Evolutionary conservation across 2,797 vertebrate genomes (phyloP), one percentile per base, ranked within the genome.

Genomic region (Scleropages formosus): DNA sequence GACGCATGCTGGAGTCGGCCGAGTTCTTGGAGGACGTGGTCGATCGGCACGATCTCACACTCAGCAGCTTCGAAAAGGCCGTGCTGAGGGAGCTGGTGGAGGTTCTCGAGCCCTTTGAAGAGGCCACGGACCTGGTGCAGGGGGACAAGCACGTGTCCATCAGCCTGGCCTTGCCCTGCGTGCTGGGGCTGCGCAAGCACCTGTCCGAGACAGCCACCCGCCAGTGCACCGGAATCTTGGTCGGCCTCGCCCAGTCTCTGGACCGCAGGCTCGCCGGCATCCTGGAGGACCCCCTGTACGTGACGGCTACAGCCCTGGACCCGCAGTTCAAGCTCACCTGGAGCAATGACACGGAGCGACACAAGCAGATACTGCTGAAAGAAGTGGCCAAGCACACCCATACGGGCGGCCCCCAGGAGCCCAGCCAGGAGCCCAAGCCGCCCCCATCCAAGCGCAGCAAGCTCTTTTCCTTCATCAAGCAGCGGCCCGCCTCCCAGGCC

Each of bases 241-340:
- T 80, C 27, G 84, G 87, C 79, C 84, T 94, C 67, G 88, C 86
- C 76, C 91, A 91, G 79, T 89, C 91, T 13, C 78, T 92, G 12
- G 91, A 93, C 78, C 86, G 75, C 49, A 84, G 82, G 4, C 84
- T 94, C 22, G 85, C 88, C 16, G 87, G 89, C 8, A 87, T 93
- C 68, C 78, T 93, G 77, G 91, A 93, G 65, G 91, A 93, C 73
- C 90, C 93, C 4, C 89, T 94, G 56, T 93, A 92, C 78, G 82
- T 94, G 76, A 91, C 88, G 1, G 92, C 91, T 76, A 92, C 93
- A 74, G 91, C 90, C 6, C 78, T 94, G 80, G 93, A 94, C 80
- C 93, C 93, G 13, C 93, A 94, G 86, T 94, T 94, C 81, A 94
- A 94, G 79, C 91, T 94, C 24, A 90, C 93, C 4, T 94, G 93